phyloP scores from a whole-genome alignment of 2,797 vertebrate genomes.

The Setipinna tenuifilis region DNA sequence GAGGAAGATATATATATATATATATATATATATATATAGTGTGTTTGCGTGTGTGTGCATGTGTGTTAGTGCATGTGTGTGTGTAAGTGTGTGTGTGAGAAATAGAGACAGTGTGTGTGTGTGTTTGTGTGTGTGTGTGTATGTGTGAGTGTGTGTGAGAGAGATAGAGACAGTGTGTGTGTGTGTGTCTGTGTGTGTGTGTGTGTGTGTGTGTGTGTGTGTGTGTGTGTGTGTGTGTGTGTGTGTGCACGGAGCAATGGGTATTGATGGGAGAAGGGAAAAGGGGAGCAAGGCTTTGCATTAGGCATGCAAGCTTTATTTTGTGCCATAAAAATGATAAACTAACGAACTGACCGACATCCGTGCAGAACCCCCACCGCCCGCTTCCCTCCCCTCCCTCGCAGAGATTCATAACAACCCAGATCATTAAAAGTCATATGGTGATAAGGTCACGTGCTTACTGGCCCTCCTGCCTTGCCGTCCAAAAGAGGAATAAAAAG shows the following conservation, averaged over 20 bases:
- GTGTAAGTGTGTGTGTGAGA: neutral
- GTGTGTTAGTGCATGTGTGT: no score
- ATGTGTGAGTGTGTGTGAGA: no score
- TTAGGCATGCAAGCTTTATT: neutral
- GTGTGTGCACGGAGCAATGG: neutral
- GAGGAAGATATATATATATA: no score
- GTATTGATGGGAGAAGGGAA: neutral
- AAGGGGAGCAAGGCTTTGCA: neutral
- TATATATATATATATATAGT: no score
- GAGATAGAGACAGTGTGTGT: no score
- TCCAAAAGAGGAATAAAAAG: neutral
- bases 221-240: no score
- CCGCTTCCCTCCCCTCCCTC: neutral
- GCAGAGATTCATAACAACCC: neutral
- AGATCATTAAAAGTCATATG: neutral
- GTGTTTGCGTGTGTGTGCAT: no score
- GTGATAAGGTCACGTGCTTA: neutral
- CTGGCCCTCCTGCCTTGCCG: neutral
- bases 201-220: no score
- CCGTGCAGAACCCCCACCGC: neutral
- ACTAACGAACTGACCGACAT: neutral
- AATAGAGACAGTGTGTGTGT: no score
- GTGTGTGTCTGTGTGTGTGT: no score
- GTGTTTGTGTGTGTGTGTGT: no score
- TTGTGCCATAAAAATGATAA: neutral